Evolutionary conservation across 2,113 vertebrate genomes (phyloP).

Genomic region (Varanus salvator): DNA sequence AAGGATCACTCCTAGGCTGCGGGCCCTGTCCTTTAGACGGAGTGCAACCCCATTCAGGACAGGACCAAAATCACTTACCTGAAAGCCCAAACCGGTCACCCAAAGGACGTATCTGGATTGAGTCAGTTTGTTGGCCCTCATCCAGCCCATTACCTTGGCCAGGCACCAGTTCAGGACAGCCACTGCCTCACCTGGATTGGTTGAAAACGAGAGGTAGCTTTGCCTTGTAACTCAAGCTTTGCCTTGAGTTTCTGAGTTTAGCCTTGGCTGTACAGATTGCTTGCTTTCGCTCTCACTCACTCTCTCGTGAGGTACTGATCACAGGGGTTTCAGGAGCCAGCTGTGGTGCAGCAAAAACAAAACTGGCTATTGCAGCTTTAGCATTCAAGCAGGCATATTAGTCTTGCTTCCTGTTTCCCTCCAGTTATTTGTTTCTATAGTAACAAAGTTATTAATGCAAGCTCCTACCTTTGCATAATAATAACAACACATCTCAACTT

Average conservation of each 20-base stretch:
- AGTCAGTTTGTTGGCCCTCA: too few species aligned
- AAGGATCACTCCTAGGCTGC: too few species aligned
- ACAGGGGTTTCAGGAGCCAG: background rate
- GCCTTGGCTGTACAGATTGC: background rate
- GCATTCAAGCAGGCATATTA: accelerated
- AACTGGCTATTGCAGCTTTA: background rate
- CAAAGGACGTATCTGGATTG: too few species aligned
- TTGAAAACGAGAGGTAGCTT: too few species aligned
- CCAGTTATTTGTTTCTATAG: constrained; percentile 44
- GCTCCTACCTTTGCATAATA: background rate
- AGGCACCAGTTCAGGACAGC: too few species aligned
- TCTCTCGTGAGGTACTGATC: background rate
- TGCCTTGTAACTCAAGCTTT: background rate
- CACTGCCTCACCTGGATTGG: too few species aligned
- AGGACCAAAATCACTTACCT: too few species aligned
- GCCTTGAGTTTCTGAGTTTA: background rate
- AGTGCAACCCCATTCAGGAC: too few species aligned
- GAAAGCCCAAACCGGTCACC: too few species aligned
- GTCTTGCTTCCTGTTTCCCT: constrained; percentile 7
- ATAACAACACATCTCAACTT: accelerated
- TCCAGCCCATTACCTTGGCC: too few species aligned
- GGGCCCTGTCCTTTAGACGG: too few species aligned
- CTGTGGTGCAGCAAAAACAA: background rate
- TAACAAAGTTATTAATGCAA: background rate
- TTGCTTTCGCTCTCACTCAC: background rate